Percentiles rank a stretch among this genome's conserved stretches.
These are phyloP conservation scores for Oriolus oriolus DNA, from an alignment of 2,113 vertebrate genomes.

Conservation along the genomic window DNA sequence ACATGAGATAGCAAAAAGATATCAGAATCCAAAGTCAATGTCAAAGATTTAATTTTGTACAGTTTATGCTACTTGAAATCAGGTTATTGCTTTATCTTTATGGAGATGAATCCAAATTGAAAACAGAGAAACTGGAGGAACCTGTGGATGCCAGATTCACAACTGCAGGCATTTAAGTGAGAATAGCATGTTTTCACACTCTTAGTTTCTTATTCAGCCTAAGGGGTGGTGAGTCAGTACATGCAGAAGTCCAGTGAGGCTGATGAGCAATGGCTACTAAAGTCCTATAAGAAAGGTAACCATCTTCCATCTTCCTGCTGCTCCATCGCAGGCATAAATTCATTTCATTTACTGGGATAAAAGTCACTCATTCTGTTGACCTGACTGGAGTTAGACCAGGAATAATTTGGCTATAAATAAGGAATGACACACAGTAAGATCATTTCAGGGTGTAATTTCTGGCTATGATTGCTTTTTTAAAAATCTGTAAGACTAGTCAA, in stretches of 20 bases:
- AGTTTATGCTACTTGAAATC: slow-evolving; percentile 38
- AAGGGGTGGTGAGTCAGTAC: not conserved
- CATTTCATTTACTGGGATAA: not conserved
- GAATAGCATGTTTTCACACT: not conserved
- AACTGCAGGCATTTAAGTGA: not conserved
- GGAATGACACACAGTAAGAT: not conserved
- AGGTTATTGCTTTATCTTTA: slow-evolving; percentile 57
- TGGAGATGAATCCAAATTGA: slow-evolving; percentile 55
- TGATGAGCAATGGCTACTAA: not conserved
- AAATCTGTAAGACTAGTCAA: not conserved
- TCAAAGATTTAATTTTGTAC: slow-evolving; percentile 43
- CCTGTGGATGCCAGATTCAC: not conserved
- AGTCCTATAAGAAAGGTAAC: not conserved
- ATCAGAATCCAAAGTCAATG: not conserved
- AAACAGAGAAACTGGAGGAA: slow-evolving; percentile 43
- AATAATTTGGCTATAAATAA: not conserved
- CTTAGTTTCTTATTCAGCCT: not conserved
- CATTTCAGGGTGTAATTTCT: not conserved
- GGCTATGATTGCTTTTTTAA: not conserved
- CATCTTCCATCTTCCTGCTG: not conserved
- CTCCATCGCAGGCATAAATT: not conserved
- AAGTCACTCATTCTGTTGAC: not conserved
- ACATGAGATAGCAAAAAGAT: not conserved
- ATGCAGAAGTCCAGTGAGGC: not conserved
- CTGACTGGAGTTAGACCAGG: not conserved